Evolutionary conservation across 37 sponge, comb jelly and placozoan species (phyloP), one percentile per base, ranked within the genome.

Genomic region (Eunapius fragilis): DNA sequence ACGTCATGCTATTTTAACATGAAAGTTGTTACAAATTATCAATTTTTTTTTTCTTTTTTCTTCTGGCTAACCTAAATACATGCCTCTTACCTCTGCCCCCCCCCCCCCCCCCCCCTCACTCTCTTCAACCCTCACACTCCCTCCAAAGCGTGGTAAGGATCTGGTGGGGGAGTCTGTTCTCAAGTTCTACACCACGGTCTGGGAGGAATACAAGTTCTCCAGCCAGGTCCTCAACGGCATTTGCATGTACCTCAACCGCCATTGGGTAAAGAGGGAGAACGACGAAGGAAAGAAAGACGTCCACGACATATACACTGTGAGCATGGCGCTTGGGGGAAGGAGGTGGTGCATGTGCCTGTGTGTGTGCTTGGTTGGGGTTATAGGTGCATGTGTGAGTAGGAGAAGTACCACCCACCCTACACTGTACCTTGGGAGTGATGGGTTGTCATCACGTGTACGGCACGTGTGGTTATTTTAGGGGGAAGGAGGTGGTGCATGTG

Each of bases 231-330:
- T 99, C 10, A 88, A 99, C 70, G 99, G 99, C 2, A 93, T 99
- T 38, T 99, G 94, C 84, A 84, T 86, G 70, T 99, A 99, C 83
- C 87, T 99, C 23, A 99, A 99, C 84, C 82, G 98, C 3, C 99
- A 99, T 81, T 99, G 97, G 97, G 97, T 99, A 33, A 99, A 95
- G 82, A 82, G 99, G 76, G 96, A 99, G 83, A 84, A 94, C 70
- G 99, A 97, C 36, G 99, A 99, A 78, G 99, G 99, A n/a, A 91
- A 94, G 79, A 93, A 90, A 47, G 92, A 95, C 26, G 90, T 97
- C 70, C 86, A 83, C 68, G 99, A 99, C 25, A 90, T 99, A 27
- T 99, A 94, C 79, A 89, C 91, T 0, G 94, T 96, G 76, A 87
- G 92, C 78, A n/a, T n/a, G n/a, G n/a, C n/a, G n/a, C n/a, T n/a